Base-by-base conservation (phyloP, 2,113 vertebrate species). In the Thinocorus orbignyianus region DNA sequence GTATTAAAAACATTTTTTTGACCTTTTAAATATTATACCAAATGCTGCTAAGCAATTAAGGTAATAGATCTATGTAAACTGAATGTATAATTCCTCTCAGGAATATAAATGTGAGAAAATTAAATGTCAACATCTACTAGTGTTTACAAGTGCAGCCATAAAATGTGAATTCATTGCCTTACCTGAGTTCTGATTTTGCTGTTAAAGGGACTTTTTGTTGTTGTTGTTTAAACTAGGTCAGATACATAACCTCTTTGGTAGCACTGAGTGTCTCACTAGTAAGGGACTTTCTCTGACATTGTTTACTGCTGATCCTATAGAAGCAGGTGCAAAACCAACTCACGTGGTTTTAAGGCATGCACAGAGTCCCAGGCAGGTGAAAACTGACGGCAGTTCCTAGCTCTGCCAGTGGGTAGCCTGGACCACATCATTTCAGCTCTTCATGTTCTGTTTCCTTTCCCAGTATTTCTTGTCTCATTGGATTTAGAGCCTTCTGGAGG, bases 21-120 rank as follows among this genome's bases (percentile, higher is more conserved):
- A 88, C 65, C 74, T 92, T 94, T 91, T 64, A 28, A 86, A 46
- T 92, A 55, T 49, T 90, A 70, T 49, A 35, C 31, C 28, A 92
- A 92, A 70, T 49, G 25, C 71, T 86, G 37, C 71, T 81, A 93
- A 86, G 58, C 39, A 97, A 95, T 95, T 94, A 91, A 90, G 85
- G 37, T 37, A 93, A 93, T 73, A 81, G 66, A 93, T 73, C 37
- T 92, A 19, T 86, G 85, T 90, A 90, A 91, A 95, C 60, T 80
- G 58, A 91, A 88, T 1, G 0, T 69, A 33, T 77, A 80, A 94
- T 92, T 95, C 18, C 85, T 94, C 62, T 76, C 87, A 77, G 79
- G 74, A 93, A 77, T 81, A 88, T 35, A 86, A 93, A 90, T 66
- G 18, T 42, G 42, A 92, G 74, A 93, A 92, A 90, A 94, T 73